Conservation (phyloP, 2,888 invertebrate species). For the Hemistola chrysoprasaria region DNA sequence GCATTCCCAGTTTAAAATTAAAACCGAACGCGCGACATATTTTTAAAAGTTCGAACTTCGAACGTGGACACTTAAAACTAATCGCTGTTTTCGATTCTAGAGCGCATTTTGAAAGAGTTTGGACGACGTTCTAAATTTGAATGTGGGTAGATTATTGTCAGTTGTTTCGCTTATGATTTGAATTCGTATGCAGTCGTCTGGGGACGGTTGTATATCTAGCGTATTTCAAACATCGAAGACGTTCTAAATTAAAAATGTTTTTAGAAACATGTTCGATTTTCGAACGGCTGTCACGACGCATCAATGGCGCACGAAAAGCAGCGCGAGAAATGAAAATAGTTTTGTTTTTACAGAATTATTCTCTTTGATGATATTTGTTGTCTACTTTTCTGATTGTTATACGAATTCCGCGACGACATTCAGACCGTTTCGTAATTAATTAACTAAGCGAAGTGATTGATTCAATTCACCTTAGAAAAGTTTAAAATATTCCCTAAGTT, state of each 20-base stretch:
- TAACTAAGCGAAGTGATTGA: too few relatives aligned
- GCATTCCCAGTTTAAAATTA: slow-evolving; percentile 69
- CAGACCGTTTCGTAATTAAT: slow-evolving; percentile 11
- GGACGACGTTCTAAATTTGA: slow-evolving; percentile 73
- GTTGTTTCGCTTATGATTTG: neutral
- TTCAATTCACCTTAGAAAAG: too few relatives aligned
- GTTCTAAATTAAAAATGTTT: too few relatives aligned
- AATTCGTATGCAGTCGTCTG: slow-evolving; percentile 31
- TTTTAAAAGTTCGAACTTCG: slow-evolving; percentile 72
- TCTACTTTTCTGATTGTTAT: slow-evolving; percentile 18
- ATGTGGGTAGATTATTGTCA: slow-evolving; percentile 40
- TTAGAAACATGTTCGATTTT: too few relatives aligned
- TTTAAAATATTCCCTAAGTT: too few relatives aligned
- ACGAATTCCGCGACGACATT: slow-evolving; percentile 15
- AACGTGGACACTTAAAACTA: slow-evolving; percentile 78
- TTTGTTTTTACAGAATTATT: slow-evolving; percentile 38
- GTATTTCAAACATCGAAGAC: slow-evolving; percentile 75
- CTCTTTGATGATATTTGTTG: slow-evolving; percentile 31
- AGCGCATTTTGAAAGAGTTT: slow-evolving; percentile 75
- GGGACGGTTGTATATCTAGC: too few relatives aligned
- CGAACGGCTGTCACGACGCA: slow-evolving; percentile 63
- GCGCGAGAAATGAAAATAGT: slow-evolving; percentile 50
- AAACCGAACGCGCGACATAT: slow-evolving; percentile 78
- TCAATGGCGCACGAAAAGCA: slow-evolving; percentile 59
- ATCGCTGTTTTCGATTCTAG: slow-evolving; percentile 81